These are phyloP conservation scores for Synergus itoensis DNA, from an alignment of 2,888 invertebrate genomes.

Conservation along the genomic window DNA sequence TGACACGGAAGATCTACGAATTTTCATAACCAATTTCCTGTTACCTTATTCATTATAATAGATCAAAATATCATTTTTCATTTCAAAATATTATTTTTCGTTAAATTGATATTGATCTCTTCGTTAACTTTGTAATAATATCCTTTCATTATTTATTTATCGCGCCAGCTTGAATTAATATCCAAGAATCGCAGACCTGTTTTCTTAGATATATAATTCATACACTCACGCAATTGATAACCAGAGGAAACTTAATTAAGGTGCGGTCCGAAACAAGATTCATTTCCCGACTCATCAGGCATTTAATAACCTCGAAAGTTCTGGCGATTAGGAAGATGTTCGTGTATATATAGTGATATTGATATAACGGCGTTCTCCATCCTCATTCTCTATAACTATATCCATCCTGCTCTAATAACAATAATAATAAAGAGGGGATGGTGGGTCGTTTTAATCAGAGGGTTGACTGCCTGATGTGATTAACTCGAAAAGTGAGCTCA, in stretches of 20 bases:
- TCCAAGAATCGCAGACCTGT: not conserved
- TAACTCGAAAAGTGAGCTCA: constrained; percentile 65
- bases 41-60: too few relatives aligned
- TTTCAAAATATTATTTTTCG: not conserved
- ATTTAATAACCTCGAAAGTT: constrained; percentile 69
- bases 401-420: constrained; percentile 65
- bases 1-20: not conserved
- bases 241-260: constrained; percentile 65
- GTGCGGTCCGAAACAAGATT: constrained; percentile 60
- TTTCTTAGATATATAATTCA: not conserved
- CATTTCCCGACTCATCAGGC: constrained; percentile 63
- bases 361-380: not conserved
- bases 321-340: constrained; percentile 60
- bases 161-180: not conserved
- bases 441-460: constrained; percentile 72
- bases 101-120: too few relatives aligned
- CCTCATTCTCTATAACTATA: constrained; percentile 16
- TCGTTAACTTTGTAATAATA: not conserved
- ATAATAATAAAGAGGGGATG: constrained; percentile 69
- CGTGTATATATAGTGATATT: constrained; percentile 14
- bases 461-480: constrained; percentile 72
- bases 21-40: not conserved
- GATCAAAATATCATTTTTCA: not conserved
- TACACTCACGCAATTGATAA: constrained; percentile 55
- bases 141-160: not conserved